A percentile compares a stretch with the other conserved stretches of the same genome.
Evolutionary conservation across 2,113 vertebrate species (phyloP).

Genomic region (Tragelaphus imberbis): DNA sequence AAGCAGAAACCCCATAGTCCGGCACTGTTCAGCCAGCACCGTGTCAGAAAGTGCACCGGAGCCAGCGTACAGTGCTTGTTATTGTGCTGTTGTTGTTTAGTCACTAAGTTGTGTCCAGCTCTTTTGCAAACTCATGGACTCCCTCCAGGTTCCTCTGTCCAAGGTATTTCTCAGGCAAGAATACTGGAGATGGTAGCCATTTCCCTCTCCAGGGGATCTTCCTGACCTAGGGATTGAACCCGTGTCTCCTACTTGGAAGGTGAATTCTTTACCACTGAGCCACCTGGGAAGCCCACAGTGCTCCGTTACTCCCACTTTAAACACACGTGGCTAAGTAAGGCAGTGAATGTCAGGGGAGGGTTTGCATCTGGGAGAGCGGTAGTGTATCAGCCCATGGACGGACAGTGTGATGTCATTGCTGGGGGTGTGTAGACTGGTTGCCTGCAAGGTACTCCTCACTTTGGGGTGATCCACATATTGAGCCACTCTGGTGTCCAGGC

Average conservation of each 20-base stretch:
- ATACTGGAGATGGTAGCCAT: not conserved
- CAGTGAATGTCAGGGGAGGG: not conserved
- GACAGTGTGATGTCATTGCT: not conserved
- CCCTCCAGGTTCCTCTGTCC: not conserved
- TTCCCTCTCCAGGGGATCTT: not conserved
- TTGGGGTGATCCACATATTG: not conserved
- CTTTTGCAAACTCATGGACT: not conserved
- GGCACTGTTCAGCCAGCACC: not conserved
- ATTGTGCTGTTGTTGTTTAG: not conserved
- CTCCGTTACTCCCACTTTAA: not conserved
- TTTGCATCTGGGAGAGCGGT: not conserved
- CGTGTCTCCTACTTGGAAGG: not conserved
- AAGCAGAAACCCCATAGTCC: not conserved
- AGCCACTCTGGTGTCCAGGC: not conserved
- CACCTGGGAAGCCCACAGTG: not conserved
- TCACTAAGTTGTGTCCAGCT: not conserved
- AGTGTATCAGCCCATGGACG: not conserved
- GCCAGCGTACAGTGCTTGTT: fast-evolving
- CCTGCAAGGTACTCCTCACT: not conserved
- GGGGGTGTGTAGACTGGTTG: not conserved
- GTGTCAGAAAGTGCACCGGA: not conserved
- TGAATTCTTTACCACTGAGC: not conserved
- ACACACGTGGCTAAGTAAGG: not conserved
- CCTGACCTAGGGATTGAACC: not conserved
- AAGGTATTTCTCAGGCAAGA: not conserved